Evolutionary conservation across 2,888 invertebrate species (phyloP), one percentile per base, ranked within the genome.

Genomic region (Entomobrya proxima): DNA sequence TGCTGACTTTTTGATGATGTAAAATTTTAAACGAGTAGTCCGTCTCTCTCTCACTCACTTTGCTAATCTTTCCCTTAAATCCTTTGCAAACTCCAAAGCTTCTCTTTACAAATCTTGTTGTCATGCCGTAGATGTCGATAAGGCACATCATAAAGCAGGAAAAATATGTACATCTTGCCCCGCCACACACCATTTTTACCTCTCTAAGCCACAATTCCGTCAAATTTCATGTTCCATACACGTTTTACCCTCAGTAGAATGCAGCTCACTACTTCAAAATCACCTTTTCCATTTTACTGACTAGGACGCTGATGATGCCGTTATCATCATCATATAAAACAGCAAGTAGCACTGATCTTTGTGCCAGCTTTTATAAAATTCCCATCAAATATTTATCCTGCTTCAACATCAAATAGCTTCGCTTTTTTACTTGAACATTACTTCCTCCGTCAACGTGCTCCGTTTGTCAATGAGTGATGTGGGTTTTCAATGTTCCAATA

Each of bases 71-170:
- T 32, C 1, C 4, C 61, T 64, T 35, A 18, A 15, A 15, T 58
- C 30, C 13, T 61, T 61, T 32, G n/a, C n/a, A n/a, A n/a, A n/a
- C 32, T 61, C 58, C n/a, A 15, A 3, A 6, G 4, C 47, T 47
- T n/a, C 27, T 32, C 21, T 11, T 21, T 21, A 3, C 13, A n/a
- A n/a, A n/a, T 64, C 18, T n/a, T 9, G 18, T 9, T 35, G 21
- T 37, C 30, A 55, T 27, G 21, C 55, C 4, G 21, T 21, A 64
- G 64, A 64, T 64, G 64, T 61, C n/a, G 61, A 61, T 61, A 61
- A 61, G 32, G 32, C 61, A 61, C 30, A 61, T 11, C 55, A 7
- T n/a, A n/a, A n/a, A n/a, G n/a, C n/a, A n/a, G n/a, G n/a, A 27
- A 27, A 24, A 4, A 55, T 13, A 55, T 27, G 11, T 11, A 9